These are phyloP conservation scores for Orgyia antiqua DNA, from an alignment of 2,888 invertebrate genomes.

Conservation along the genomic window DNA sequence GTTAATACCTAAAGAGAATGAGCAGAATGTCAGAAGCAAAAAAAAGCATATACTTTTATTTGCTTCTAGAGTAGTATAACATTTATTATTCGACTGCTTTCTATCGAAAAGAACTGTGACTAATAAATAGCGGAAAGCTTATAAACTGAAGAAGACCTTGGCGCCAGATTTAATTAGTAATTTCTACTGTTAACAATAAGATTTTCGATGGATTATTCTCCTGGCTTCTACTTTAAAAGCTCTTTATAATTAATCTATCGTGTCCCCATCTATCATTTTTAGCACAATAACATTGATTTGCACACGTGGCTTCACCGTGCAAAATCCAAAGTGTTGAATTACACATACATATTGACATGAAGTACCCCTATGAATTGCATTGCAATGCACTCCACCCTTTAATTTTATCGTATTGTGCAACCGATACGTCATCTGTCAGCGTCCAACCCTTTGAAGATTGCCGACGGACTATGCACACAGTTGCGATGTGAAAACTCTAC, in stretches of 20 bases:
- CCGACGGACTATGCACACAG: slow-evolving; percentile 42
- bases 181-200: background rate
- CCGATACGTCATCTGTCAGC: slow-evolving; percentile 66
- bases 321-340: slow-evolving; percentile 58
- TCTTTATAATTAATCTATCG: background rate
- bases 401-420: slow-evolving; percentile 65
- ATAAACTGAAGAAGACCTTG: no score
- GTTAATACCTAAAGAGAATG: no score
- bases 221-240: no score
- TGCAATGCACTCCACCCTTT: slow-evolving; percentile 70
- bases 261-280: slow-evolving; percentile 20
- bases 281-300: slow-evolving; percentile 38
- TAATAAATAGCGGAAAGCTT: no score
- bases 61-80: no score
- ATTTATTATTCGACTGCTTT: no score
- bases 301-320: slow-evolving; percentile 53
- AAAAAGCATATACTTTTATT: no score
- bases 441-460: slow-evolving; percentile 54
- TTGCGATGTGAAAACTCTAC: slow-evolving; percentile 20
- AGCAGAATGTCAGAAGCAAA: no score
- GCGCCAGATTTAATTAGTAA: no score
- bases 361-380: slow-evolving; percentile 75
- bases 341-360: slow-evolving; percentile 50
- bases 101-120: no score
- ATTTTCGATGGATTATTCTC: no score